Evolutionary conservation across 64 coral and sea anemone species (phyloP).

Genomic region (Montipora foliosa): DNA sequence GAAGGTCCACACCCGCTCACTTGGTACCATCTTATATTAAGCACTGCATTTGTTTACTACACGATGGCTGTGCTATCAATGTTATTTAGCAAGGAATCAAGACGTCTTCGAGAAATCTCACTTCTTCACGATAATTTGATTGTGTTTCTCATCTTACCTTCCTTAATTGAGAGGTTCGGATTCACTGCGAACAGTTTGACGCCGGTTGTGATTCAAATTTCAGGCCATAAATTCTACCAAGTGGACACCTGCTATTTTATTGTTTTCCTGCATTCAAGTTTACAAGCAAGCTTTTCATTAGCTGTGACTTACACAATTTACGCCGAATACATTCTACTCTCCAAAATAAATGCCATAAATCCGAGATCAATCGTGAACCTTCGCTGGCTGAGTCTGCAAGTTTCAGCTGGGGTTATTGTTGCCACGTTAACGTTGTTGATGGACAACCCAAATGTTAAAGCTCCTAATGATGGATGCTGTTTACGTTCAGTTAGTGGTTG

Average conservation of each 20-base stretch:
- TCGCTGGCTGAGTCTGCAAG: neutral
- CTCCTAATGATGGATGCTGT: neutral
- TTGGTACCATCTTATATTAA: constrained; percentile 18
- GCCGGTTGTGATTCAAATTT: neutral
- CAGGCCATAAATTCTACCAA: neutral
- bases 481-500: neutral
- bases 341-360: neutral
- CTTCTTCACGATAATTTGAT: constrained; percentile 24
- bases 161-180: neutral
- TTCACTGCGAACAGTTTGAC: neutral
- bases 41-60: constrained; percentile 14
- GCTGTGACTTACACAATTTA: neutral
- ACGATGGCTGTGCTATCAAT: constrained; percentile 10
- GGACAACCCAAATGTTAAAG: neutral
- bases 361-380: neutral
- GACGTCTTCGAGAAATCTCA: constrained; percentile 7
- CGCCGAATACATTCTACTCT: neutral
- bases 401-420: neutral
- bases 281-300: neutral
- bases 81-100: constrained; percentile 33
- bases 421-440: neutral
- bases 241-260: neutral
- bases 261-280: constrained; percentile 11
- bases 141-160: constrained; percentile 8
- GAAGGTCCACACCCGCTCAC: neutral